These are phyloP conservation scores for Sphinx pinastri DNA, from an alignment of 2,888 invertebrate species.

Conservation along the genomic window DNA sequence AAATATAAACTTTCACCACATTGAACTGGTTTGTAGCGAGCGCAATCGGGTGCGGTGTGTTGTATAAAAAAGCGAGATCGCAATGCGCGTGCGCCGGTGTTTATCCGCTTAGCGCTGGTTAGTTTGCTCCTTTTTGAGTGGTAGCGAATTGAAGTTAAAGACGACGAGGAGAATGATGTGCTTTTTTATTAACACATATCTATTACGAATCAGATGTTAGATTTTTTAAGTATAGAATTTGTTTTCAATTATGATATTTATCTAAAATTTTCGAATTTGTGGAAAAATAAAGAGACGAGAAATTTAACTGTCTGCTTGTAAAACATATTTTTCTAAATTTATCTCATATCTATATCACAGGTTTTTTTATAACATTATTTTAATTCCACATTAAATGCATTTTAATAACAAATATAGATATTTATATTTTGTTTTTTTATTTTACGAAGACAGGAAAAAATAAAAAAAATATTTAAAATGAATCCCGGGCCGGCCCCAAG, in stretches of 20 bases:
- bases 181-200: background rate
- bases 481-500: background rate
- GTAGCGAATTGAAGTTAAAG: background rate
- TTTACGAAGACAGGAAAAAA: no score
- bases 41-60: conserved; percentile 47
- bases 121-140: conserved; percentile 29
- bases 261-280: no score
- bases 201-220: background rate
- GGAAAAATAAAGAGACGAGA: no score
- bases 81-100: conserved; percentile 40
- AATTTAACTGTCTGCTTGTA: no score
- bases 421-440: background rate
- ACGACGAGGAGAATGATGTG: no score
- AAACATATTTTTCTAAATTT: no score
- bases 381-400: no score
- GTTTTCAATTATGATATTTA: no score
- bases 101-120: conserved; percentile 33
- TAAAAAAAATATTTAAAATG: background rate
- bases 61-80: conserved; percentile 53
- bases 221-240: background rate
- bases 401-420: no score
- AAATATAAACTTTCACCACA: conserved; percentile 71
- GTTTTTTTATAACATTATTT: no score
- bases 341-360: no score
- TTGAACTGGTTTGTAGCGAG: conserved; percentile 60